Evolutionary conservation across 2,888 invertebrate genomes (phyloP).

Genomic region (Leptogaster cylindrica): DNA sequence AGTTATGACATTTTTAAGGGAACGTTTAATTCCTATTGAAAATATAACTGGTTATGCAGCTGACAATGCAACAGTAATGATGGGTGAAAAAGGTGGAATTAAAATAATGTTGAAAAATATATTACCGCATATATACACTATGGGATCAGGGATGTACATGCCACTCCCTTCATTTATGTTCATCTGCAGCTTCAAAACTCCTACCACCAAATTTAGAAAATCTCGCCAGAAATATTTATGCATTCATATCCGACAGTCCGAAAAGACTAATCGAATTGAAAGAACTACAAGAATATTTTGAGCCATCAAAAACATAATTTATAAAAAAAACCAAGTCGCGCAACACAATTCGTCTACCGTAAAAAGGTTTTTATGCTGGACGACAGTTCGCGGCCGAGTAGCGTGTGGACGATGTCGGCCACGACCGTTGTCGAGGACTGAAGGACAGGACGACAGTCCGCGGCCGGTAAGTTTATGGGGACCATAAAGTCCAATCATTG

Average conservation of each 20-base stretch:
- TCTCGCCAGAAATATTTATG: constrained; percentile 50
- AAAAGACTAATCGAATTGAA: constrained; percentile 51
- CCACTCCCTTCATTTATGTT: constrained; percentile 51
- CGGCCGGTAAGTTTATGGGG: no score
- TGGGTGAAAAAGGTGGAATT: constrained; percentile 50
- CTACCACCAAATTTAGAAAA: constrained; percentile 50
- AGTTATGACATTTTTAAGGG: constrained; percentile 34
- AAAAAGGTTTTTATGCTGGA: no score
- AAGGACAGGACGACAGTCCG: no score
- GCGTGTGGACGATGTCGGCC: no score
- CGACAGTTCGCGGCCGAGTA: no score
- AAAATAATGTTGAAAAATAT: constrained; percentile 46
- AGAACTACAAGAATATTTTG: constrained; percentile 51
- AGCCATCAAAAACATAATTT: no score
- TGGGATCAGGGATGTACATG: constrained; percentile 52
- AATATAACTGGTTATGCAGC: constrained; percentile 52
- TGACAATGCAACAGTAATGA: constrained; percentile 52
- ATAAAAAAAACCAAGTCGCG: no score
- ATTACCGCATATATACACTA: constrained; percentile 47
- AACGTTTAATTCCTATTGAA: constrained; percentile 34
- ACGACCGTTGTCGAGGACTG: no score
- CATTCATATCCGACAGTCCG: constrained; percentile 51
- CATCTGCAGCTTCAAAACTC: constrained; percentile 51
- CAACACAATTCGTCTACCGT: no score
- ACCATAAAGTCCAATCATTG: no score